Percentiles rank a stretch among this genome's conserved stretches.
These are phyloP conservation scores for Eolophus roseicapilla DNA, from an alignment of 2,113 vertebrate species.

Conservation along the genomic window DNA sequence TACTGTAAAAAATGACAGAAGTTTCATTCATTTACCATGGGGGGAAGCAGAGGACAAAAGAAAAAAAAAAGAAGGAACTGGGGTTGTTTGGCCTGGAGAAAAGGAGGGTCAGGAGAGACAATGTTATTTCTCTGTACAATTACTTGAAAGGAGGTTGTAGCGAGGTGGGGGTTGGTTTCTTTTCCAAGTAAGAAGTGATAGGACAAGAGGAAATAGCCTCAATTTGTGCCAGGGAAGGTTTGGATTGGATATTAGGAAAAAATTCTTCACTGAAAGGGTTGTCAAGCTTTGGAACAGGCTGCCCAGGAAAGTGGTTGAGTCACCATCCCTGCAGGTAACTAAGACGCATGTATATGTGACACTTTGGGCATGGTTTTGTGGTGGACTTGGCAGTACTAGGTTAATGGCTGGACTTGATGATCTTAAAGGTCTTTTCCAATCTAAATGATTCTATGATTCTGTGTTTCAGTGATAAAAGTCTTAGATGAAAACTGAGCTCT, in stretches of 20 bases:
- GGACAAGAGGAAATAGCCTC: not conserved
- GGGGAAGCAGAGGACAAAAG: not conserved
- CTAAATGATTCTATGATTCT: not conserved
- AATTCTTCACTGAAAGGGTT: not conserved
- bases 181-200: not conserved
- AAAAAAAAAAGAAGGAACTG: not conserved
- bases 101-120: not conserved
- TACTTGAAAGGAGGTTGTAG: not conserved
- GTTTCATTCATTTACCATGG: not conserved
- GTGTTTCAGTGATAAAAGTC: not conserved
- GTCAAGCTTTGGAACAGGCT: not conserved
- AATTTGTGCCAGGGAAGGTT: not conserved
- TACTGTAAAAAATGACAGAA: not conserved
- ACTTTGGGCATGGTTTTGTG: not conserved
- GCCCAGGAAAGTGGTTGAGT: not conserved
- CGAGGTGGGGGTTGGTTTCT: not conserved
- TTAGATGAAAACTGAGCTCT: not conserved
- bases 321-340: too few relatives aligned
- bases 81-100: not conserved
- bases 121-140: fast-evolving
- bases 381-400: not conserved
- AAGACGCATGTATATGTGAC: not conserved
- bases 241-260: too few relatives aligned
- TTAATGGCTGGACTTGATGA: not conserved
- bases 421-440: not conserved